Percentiles rank a stretch among this genome's conserved stretches.
phyloP scores from a whole-genome alignment of 2,888 invertebrate species.

The Campoletis raptor region DNA sequence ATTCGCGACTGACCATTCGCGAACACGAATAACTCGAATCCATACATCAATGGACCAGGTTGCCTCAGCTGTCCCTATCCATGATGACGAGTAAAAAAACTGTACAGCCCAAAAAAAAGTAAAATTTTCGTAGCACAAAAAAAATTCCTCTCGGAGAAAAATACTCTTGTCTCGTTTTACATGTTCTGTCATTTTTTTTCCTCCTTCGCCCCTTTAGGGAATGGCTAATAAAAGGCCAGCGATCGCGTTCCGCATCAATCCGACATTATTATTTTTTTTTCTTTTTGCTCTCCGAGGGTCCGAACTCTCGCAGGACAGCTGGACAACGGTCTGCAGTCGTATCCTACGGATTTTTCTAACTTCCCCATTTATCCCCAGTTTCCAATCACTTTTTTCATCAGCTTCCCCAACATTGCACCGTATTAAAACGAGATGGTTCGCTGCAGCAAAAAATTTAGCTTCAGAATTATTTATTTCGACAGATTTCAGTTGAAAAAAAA shows the following conservation, averaged over 20 bases:
- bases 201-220: conserved; percentile 66
- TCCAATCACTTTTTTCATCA: conserved; percentile 52
- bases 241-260: conserved; percentile 80
- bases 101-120: conserved; percentile 61
- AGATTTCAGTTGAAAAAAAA: neutral
- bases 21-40: conserved; percentile 67
- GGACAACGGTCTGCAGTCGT: conserved; percentile 76
- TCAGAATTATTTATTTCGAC: conserved; percentile 14
- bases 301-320: conserved; percentile 78
- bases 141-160: neutral
- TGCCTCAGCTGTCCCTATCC: conserved; percentile 54
- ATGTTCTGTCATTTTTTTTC: conserved; percentile 34
- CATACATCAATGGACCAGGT: neutral
- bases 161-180: conserved; percentile 20
- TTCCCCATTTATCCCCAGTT: conserved; percentile 46
- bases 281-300: conserved; percentile 72
- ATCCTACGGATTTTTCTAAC: conserved; percentile 54
- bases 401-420: conserved; percentile 5
- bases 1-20: conserved; percentile 53
- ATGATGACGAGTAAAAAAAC: conserved; percentile 48
- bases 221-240: conserved; percentile 78
- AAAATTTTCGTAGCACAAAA: conserved; percentile 3
- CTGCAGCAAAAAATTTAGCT: conserved; percentile 26
- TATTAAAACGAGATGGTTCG: conserved; percentile 67
- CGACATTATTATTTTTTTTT: conserved; percentile 75